Evolutionary conservation across 2,113 vertebrate species (phyloP).

Genomic region (Oryzias javanicus): DNA sequence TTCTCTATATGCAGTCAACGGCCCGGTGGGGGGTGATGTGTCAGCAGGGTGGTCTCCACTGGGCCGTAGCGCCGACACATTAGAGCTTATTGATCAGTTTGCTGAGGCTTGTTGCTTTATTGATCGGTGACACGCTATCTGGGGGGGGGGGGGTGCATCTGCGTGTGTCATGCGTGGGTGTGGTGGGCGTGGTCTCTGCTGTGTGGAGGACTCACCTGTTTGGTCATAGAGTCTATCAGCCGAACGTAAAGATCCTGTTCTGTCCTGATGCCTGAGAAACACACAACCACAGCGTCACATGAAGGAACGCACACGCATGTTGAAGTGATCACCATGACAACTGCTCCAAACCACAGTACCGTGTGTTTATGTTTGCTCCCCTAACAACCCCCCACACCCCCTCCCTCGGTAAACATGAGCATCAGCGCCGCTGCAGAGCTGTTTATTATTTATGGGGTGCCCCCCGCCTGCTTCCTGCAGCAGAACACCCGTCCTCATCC

Average conservation of each 20-base stretch:
- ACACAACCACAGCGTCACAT: conserved; percentile 1
- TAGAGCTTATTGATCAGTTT: conserved; percentile 74
- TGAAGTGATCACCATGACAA: too few relatives aligned
- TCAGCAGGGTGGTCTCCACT: conserved; percentile 74
- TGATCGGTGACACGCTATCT: conserved; percentile 71
- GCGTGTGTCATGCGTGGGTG: not conserved
- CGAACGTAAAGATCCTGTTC: conserved; percentile 85
- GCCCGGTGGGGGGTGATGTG: conserved; percentile 1
- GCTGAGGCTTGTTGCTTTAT: conserved; percentile 69
- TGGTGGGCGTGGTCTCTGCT: not conserved
- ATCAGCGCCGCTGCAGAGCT: conserved; percentile 49
- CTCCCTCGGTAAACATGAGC: conserved; percentile 64
- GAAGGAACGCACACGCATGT: not conserved
- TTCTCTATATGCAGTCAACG: too few relatives aligned
- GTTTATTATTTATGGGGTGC: conserved; percentile 70
- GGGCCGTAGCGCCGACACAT: conserved; percentile 67
- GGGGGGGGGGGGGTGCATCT: not conserved
- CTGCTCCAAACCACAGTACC: too few relatives aligned
- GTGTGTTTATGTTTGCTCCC: conserved; percentile 28
- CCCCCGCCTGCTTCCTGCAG: conserved; percentile 48
- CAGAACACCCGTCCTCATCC: conserved; percentile 58
- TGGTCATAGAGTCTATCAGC: too few relatives aligned
- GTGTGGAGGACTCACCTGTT: conserved; percentile 74
- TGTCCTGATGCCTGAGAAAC: conserved; percentile 83
- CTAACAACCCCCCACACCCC: conserved; percentile 40